These are phyloP conservation scores for Rhizoglyphus robini DNA, from an alignment of 1,140 invertebrate species.

Conservation along the genomic window DNA sequence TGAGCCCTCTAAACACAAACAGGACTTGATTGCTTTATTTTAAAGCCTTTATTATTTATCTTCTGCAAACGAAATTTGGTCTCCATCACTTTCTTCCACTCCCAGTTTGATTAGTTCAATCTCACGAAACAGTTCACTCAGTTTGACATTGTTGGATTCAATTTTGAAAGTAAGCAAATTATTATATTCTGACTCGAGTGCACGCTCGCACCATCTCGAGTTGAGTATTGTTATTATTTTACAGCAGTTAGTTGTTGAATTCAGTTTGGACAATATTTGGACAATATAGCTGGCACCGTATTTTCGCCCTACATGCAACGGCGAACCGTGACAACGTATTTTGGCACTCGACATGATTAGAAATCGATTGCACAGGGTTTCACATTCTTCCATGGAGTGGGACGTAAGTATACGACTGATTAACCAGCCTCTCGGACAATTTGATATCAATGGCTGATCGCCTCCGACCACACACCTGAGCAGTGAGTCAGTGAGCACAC, in stretches of 20 bases:
- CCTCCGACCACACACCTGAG: no score
- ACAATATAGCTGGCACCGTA: constrained; percentile 49
- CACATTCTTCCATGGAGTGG: constrained; percentile 51
- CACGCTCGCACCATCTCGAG: constrained; percentile 22
- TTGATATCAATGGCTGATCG: no score
- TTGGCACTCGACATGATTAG: constrained; percentile 77
- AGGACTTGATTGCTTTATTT: no score
- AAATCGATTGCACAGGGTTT: constrained; percentile 67
- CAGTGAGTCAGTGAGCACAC: no score
- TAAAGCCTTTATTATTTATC: no score
- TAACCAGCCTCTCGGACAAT: constrained; percentile 35
- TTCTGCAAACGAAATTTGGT: no score
- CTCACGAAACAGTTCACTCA: constrained; percentile 48
- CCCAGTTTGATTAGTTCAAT: constrained; percentile 45
- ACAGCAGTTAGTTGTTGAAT: no score
- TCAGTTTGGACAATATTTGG: constrained; percentile 13
- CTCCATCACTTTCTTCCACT: constrained; percentile 43
- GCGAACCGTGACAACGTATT: constrained; percentile 52
- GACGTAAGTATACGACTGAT: constrained; percentile 30
- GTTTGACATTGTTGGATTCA: constrained; percentile 33
- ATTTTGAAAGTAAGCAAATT: constrained; percentile 34
- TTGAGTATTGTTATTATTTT: constrained; percentile 9
- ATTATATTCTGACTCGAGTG: constrained; percentile 27
- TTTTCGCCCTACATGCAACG: constrained; percentile 53
- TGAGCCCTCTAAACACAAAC: no score